A percentile compares a stretch with the other conserved stretches of the same genome.
Evolutionary conservation across 1,140 invertebrate genomes (phyloP).

Genomic region (Euwallacea fornicatus): DNA sequence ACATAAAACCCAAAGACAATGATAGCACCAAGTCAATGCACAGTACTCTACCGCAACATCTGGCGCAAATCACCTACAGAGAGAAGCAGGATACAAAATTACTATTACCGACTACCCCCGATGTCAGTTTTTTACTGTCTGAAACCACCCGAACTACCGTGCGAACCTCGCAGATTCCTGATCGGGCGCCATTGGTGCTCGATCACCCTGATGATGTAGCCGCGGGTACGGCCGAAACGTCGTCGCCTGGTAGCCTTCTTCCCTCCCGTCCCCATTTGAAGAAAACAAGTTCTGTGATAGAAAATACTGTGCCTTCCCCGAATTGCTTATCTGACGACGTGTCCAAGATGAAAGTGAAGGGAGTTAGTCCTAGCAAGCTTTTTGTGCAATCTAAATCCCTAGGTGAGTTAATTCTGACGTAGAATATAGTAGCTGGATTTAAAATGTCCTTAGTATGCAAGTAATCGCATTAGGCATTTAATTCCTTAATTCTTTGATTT

Average conservation of each 20-base stretch:
- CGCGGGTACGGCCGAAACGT: neutral
- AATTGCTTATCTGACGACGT: slow-evolving; percentile 42
- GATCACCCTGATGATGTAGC: slow-evolving; percentile 9
- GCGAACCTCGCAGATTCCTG: slow-evolving; percentile 4
- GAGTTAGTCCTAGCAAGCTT: slow-evolving; percentile 29
- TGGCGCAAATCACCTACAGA: slow-evolving; percentile 25
- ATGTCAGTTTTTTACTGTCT: slow-evolving; percentile 28
- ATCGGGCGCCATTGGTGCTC: neutral
- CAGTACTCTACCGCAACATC: slow-evolving; percentile 4
- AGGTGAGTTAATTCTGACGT: slow-evolving; percentile 14
- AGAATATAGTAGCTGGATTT: too few species aligned
- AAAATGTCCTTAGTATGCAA: too few species aligned
- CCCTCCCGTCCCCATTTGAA: slow-evolving; percentile 31
- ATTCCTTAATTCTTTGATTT: too few species aligned
- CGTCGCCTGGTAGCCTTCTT: neutral
- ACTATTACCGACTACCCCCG: slow-evolving; percentile 20
- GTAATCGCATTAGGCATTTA: too few species aligned
- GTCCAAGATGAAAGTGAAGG: slow-evolving; percentile 40
- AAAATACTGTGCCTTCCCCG: slow-evolving; percentile 49
- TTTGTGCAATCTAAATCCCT: slow-evolving; percentile 41
- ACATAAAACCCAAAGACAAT: slow-evolving; percentile 45
- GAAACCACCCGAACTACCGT: slow-evolving; percentile 20
- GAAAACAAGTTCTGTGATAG: slow-evolving; percentile 49
- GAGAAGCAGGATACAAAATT: slow-evolving; percentile 24
- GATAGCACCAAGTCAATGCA: slow-evolving; percentile 18